phyloP scores from a whole-genome alignment of 2,888 invertebrate species.

The Tetanocera ferruginea region DNA sequence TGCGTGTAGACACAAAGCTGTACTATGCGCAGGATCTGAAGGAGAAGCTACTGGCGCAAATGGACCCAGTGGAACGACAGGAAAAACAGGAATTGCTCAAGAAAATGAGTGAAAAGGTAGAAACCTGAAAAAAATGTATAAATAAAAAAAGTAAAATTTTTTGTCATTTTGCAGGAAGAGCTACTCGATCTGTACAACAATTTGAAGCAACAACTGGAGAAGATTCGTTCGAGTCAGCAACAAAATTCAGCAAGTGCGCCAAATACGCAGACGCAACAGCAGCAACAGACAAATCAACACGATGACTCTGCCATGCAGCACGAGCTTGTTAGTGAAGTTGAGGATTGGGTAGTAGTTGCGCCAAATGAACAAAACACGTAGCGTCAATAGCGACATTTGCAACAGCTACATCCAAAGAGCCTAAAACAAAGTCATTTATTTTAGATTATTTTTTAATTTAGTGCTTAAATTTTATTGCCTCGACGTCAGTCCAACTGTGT shows the following conservation, averaged over 20 bases:
- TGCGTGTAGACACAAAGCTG: constrained; percentile 89
- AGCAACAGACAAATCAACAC: constrained; percentile 30
- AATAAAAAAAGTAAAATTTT: neutral
- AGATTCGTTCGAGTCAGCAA: constrained; percentile 56
- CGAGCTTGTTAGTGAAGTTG: constrained; percentile 37
- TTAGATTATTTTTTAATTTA: constrained; percentile 5
- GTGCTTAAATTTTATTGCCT: neutral
- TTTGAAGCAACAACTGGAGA: constrained; percentile 63
- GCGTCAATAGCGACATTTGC: constrained; percentile 41
- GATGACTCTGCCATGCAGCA: constrained; percentile 19
- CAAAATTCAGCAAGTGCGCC: constrained; percentile 31
- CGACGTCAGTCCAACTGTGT: neutral
- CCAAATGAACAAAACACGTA: constrained; percentile 63
- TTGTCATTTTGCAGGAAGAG: constrained; percentile 56
- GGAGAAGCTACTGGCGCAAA: constrained; percentile 76
- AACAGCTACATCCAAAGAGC: constrained; percentile 2
- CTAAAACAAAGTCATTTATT: neutral
- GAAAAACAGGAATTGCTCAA: constrained; percentile 64
- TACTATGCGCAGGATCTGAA: constrained; percentile 85
- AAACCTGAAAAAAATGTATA: neutral
- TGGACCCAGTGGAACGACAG: constrained; percentile 64
- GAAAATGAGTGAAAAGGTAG: constrained; percentile 67
- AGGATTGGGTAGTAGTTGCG: constrained; percentile 66
- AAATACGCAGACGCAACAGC: constrained; percentile 32
- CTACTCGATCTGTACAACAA: constrained; percentile 65